These are phyloP conservation scores for Felis catus DNA, from an alignment of 2,113 vertebrate species.

Conservation along the genomic window DNA sequence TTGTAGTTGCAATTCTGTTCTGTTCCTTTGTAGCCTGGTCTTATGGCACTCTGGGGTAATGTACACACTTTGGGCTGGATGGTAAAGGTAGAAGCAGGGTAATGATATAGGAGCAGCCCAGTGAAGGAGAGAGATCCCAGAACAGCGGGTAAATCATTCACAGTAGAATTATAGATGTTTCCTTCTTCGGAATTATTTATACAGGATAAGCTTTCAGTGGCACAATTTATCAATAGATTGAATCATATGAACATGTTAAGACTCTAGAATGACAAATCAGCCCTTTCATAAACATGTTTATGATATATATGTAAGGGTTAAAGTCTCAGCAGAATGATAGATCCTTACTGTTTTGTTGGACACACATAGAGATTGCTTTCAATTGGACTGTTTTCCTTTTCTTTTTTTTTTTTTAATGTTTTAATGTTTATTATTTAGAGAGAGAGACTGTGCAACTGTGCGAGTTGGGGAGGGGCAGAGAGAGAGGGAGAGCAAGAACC, in stretches of 20 bases:
- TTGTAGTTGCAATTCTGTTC: background rate
- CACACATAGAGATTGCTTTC: background rate
- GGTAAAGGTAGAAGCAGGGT: background rate
- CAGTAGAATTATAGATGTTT: background rate
- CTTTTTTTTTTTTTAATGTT: background rate
- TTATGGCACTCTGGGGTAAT: background rate
- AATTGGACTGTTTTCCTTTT: background rate
- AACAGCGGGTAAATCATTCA: background rate
- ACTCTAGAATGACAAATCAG: conserved; percentile 9
- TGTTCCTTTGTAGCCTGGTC: background rate
- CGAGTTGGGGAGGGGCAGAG: too few relatives aligned
- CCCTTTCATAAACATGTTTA: background rate
- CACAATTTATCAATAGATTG: background rate
- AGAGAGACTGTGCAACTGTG: too few relatives aligned
- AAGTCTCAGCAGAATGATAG: background rate
- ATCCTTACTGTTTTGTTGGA: background rate
- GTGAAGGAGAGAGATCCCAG: background rate
- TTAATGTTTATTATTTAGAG: too few relatives aligned
- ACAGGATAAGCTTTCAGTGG: background rate
- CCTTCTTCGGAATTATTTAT: conserved; percentile 33
- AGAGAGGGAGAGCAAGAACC: too few relatives aligned
- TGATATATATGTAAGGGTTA: background rate
- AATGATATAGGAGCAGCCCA: background rate
- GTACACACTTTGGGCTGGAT: background rate
- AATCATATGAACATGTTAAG: background rate